Evolutionary conservation across 2,888 invertebrate species (phyloP).

Genomic region (Kryphioiulus occultus): DNA sequence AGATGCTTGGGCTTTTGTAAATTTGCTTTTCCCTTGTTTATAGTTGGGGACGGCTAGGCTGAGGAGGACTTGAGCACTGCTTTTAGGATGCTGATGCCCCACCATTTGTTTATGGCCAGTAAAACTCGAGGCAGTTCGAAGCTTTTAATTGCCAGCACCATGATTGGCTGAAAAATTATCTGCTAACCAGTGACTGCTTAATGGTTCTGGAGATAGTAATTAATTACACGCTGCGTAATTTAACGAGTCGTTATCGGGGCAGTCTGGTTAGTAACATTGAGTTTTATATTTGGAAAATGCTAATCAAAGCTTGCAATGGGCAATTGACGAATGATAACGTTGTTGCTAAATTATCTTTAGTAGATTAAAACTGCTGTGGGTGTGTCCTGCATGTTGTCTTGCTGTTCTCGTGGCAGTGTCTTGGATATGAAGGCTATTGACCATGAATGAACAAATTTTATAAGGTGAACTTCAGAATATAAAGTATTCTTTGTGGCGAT

Average conservation of each 20-base stretch:
- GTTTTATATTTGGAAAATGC: not conserved
- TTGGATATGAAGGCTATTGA: too few relatives aligned
- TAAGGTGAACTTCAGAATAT: too few relatives aligned
- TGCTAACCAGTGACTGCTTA: not conserved
- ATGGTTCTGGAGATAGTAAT: not conserved
- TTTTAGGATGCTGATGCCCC: not conserved
- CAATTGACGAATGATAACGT: not conserved
- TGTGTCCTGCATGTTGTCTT: not conserved
- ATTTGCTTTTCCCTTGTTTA: not conserved
- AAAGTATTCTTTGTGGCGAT: too few relatives aligned
- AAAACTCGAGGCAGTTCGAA: slow-evolving; percentile 7
- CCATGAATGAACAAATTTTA: too few relatives aligned
- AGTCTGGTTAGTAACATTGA: not conserved
- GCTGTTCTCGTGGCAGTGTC: too few relatives aligned
- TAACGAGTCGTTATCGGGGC: not conserved
- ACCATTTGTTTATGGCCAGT: slow-evolving; percentile 15
- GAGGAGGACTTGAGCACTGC: not conserved
- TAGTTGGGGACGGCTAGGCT: not conserved
- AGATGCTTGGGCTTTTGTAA: not conserved
- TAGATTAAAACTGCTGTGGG: not conserved
- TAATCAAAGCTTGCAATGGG: not conserved
- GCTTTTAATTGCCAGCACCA: not conserved
- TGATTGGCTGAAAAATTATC: slow-evolving; percentile 31
- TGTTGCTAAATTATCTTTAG: not conserved
- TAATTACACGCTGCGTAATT: slow-evolving; percentile 13